A percentile compares a stretch with the other conserved stretches of the same genome.
phyloP scores from a whole-genome alignment of 1,140 invertebrate species.

The Zeugodacus cucurbitae region DNA sequence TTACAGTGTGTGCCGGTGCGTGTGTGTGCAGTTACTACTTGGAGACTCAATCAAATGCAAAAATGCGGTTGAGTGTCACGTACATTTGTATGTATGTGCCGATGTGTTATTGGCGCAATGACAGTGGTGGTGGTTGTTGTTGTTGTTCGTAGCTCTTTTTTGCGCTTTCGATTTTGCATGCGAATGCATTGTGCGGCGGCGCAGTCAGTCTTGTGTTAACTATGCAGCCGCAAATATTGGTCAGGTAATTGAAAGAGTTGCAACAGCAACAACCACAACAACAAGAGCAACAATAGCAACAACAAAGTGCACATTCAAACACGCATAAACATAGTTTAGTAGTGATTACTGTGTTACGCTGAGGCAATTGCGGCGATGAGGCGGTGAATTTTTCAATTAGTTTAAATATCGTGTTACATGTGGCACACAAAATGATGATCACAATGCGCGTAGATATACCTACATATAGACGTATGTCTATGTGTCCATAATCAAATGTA shows the following conservation, averaged over 20 bases:
- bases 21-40: not conserved
- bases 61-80: slow-evolving; percentile 59
- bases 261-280: not conserved
- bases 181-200: not conserved
- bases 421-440: not conserved
- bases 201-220: slow-evolving; percentile 16
- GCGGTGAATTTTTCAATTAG: slow-evolving; percentile 15
- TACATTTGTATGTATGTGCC: not conserved
- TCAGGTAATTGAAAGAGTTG: slow-evolving; percentile 19
- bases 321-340: not conserved
- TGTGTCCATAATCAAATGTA: not conserved
- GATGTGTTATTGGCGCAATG: not conserved
- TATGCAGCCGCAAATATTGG: slow-evolving; percentile 12
- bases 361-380: not conserved
- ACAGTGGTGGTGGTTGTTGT: slow-evolving; percentile 37
- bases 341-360: slow-evolving; percentile 15
- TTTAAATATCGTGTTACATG: slow-evolving; percentile 1
- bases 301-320: not conserved
- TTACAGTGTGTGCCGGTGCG: not conserved
- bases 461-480: not conserved
- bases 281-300: slow-evolving; percentile 3
- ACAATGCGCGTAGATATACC: not conserved
- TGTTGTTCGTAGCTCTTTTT: slow-evolving; percentile 27
- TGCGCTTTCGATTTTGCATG: slow-evolving; percentile 33
- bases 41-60: slow-evolving; percentile 62